Conservation (phyloP, 30 jellyfish, hydroid and myxozoan species). For the Pelagia noctiluca region DNA sequence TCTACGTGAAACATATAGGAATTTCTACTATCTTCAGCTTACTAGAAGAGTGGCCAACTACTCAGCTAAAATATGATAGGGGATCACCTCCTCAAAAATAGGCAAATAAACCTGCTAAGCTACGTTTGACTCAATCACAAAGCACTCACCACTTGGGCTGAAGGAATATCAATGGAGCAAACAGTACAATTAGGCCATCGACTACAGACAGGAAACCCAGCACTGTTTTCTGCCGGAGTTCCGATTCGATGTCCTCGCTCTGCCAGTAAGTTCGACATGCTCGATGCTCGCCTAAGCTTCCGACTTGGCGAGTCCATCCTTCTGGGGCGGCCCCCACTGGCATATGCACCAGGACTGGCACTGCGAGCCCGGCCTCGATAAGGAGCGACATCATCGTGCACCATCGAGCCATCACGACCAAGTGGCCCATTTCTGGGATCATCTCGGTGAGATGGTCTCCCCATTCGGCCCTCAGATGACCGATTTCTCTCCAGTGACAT, state of each 20-base stretch:
- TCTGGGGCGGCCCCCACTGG: constrained; percentile 14
- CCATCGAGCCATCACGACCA: constrained; percentile 15
- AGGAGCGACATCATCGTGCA: constrained; percentile 2
- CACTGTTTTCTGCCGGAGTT: constrained; percentile 31
- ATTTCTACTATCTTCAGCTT: too few relatives aligned
- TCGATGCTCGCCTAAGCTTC: constrained; percentile 32
- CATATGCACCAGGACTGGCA: constrained; percentile 49
- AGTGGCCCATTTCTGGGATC: constrained; percentile 30
- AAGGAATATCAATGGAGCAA: constrained; percentile 92
- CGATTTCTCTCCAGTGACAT: constrained; percentile 9
- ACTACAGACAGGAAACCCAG: constrained; percentile 92
- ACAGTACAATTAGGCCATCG: constrained; percentile 98
- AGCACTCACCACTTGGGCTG: constrained; percentile 72
- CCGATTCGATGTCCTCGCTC: constrained; percentile 29
- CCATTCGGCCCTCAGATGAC: constrained; percentile 29
- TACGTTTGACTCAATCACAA: background rate
- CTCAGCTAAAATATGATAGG: too few relatives aligned
- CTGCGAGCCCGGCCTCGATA: constrained; percentile 69
- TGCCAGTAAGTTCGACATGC: background rate
- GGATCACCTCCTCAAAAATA: too few relatives aligned
- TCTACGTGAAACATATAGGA: too few relatives aligned
- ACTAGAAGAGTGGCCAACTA: too few relatives aligned
- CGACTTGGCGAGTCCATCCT: constrained; percentile 56
- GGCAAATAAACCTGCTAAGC: background rate
- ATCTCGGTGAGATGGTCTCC: background rate